Conservation (phyloP, 2,888 invertebrate genomes). For the Altica lythri region DNA sequence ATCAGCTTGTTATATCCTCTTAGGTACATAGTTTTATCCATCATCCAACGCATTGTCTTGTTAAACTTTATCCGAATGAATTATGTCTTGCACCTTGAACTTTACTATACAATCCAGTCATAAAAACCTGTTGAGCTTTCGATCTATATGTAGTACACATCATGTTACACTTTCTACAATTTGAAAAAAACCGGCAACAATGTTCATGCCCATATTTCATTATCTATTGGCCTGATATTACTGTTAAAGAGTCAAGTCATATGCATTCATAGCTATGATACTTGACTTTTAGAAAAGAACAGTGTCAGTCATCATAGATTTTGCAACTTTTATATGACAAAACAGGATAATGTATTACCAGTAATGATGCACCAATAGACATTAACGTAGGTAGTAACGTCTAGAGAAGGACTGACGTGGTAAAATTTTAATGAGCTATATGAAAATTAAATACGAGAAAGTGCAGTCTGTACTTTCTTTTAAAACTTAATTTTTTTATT, state of each 20-base stretch:
- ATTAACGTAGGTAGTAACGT: neutral
- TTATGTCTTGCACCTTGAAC: constrained; percentile 1
- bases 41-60: neutral
- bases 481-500: too few species aligned
- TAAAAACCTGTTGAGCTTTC: neutral
- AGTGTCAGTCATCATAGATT: constrained; percentile 18
- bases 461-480: too few species aligned
- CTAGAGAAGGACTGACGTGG: too few species aligned
- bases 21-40: too few species aligned
- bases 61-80: neutral
- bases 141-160: constrained; percentile 5
- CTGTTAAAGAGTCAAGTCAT: constrained; percentile 2
- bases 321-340: constrained; percentile 16
- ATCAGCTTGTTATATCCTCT: too few species aligned
- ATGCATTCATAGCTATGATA: neutral
- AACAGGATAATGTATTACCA: constrained; percentile 14
- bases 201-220: constrained; percentile 12
- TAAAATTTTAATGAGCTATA: too few species aligned
- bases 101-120: neutral
- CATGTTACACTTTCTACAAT: constrained; percentile 24
- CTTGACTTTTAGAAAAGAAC: constrained; percentile 13
- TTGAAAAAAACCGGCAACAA: constrained; percentile 27
- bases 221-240: constrained; percentile 20
- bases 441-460: too few species aligned
- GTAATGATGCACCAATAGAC: constrained; percentile 3